Base-by-base conservation (phyloP, 1,140 invertebrate genomes). In the Saccostrea glomerata region DNA sequence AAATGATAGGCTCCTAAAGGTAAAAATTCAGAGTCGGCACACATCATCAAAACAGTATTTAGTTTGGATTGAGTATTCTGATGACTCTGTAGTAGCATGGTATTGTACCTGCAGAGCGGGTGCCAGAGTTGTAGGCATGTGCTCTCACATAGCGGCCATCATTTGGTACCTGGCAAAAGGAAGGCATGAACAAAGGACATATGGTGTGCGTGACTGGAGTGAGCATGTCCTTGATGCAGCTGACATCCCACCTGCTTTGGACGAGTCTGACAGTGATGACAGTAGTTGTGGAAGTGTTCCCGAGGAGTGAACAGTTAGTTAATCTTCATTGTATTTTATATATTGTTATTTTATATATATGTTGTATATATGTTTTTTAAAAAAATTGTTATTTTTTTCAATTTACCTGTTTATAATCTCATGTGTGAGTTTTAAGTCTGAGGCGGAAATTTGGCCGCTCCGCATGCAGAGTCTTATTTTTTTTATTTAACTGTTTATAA, bases 101-200 rank as follows among this genome's bases (percentile, higher is more conserved):
- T 88, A 88, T 25, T 88, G 88, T 47, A 88, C 40, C 47, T 88
- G 84, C 82, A 56, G 88, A 17, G 84, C 40, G 40, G 40, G 40
- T 47, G 40, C 40, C 40, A 47, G 40, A 47, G 40, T 47, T 47
- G 40, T 47, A 17, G 88, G 88, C 25, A 83, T 86, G 36, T 88
- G 88, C 66, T 55, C 88, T 1, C 88, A 88, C 86, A 56, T 88
- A n/a, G 73, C 88, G n/a, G 84, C 84, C 17, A 56, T 88, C 9
- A 15, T 88, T 17, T 86, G 88, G 73, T 88, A 82, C 20, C 70
- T 88, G 15, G 84, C 73, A n/a, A 13, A 36, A 82, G 70, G 25
- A 17, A 58, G 85, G 63, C 40, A 88, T 40, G 7, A 54, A 30
- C 15, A 3, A 40, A 20, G 5, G 13, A 12, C 4, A 9, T 85